Evolutionary conservation across 2,888 invertebrate genomes (phyloP), one percentile per base, ranked within the genome.

Genomic region (Rhamnusium bicolor): DNA sequence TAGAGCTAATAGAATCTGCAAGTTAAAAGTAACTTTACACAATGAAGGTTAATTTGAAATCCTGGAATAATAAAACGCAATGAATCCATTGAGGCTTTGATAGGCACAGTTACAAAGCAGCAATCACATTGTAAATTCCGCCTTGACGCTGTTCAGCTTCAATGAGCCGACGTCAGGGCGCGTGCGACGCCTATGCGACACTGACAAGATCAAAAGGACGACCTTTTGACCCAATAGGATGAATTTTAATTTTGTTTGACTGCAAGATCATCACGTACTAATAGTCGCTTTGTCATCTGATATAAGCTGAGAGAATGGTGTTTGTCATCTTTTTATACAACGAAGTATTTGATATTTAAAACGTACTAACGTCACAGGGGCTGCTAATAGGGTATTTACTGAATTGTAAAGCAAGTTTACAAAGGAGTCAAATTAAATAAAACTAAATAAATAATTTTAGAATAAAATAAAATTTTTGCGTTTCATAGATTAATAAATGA

Each of bases 41-140:
- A 86, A 87, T 86, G 84, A 83, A 82, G 84, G 85, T 84, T 86
- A 87, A 86, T 87, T 86, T 84, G 80, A 84, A 85, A 85, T 85
- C 85, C 84, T 71, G 80, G 84, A 84, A 85, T 84, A 84, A 85
- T 84, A 83, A 84, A 84, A 83, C 79, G 80, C 82, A 82, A 81
- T 80, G 79, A 80, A 79, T 74, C 79, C 79, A 80, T 80, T 81
- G 81, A 79, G 75, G 83, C 85, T 85, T 85, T 85, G 85, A 85
- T 81, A 83, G 84, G 76, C 81, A 70, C 71, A 51, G 66, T 81
- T 81, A 85, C 85, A 86, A 86, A 86, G 87, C 85, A 82, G 81
- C 85, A 86, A 86, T 87, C 86, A 84, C 87, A 87, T 88, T 87
- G 87, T 86, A 84, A 85, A 87, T 87, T 87, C 88, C 87, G 84